Conservation (phyloP, 2,113 vertebrate species). For the Falcunculus frontatus region DNA sequence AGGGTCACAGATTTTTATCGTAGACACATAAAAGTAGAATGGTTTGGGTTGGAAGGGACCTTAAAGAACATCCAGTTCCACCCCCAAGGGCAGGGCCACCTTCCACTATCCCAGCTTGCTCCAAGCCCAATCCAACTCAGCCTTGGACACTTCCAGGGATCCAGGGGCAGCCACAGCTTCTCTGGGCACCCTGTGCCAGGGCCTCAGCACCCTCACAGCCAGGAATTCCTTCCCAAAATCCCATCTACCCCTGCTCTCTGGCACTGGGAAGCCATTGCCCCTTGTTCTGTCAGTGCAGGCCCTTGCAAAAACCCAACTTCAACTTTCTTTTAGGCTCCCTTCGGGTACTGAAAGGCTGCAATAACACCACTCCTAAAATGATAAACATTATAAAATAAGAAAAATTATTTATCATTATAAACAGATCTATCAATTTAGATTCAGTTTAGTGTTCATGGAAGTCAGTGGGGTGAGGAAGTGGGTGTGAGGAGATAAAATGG, state of each 20-base stretch:
- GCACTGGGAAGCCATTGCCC: not conserved
- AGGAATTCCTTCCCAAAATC: not conserved
- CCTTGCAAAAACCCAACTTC: not conserved
- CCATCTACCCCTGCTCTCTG: not conserved
- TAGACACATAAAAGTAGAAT: not conserved
- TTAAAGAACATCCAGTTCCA: rapidly evolving
- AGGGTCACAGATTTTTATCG: not conserved
- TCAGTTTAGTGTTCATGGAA: not conserved
- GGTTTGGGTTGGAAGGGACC: not conserved
- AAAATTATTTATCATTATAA: not conserved
- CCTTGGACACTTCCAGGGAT: not conserved
- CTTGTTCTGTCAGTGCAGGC: not conserved
- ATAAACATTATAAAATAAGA: not conserved
- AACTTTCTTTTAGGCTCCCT: not conserved
- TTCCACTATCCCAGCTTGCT: rapidly evolving
- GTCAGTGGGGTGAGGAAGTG: not conserved
- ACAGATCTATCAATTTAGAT: not conserved
- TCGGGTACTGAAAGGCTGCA: not conserved
- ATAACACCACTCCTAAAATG: not conserved
- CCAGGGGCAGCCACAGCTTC: not conserved
- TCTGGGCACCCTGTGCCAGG: not conserved
- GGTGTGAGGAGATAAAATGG: not conserved
- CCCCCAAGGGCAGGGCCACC: not conserved
- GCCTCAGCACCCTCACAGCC: rapidly evolving
- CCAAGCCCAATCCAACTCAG: rapidly evolving